phyloP scores from a whole-genome alignment of 2,113 vertebrate species.

The Gambusia affinis region DNA sequence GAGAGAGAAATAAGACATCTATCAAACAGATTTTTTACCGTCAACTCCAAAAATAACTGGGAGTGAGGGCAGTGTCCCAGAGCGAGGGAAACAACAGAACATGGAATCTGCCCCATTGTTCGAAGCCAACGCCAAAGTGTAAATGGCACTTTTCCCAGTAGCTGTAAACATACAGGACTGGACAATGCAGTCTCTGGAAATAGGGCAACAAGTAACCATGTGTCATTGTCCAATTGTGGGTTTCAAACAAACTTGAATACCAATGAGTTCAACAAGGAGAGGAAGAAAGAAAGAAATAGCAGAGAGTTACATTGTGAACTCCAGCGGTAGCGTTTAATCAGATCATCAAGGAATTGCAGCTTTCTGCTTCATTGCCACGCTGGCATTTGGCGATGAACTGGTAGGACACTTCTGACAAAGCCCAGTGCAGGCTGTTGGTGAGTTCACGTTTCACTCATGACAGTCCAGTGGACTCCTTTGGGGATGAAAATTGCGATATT shows the following conservation, averaged over 20 bases:
- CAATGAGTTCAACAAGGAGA: slow-evolving; percentile 46
- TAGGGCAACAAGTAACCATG: slow-evolving; percentile 51
- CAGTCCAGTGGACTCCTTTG: too few relatives aligned
- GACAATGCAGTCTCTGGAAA: slow-evolving; percentile 67
- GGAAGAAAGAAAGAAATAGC: slow-evolving; percentile 18
- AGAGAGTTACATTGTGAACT: slow-evolving; percentile 23
- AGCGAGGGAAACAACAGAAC: slow-evolving; percentile 70
- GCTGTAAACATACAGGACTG: slow-evolving; percentile 64
- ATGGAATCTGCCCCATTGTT: slow-evolving; percentile 79
- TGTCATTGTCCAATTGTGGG: slow-evolving; percentile 64
- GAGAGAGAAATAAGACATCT: slow-evolving; percentile 51
- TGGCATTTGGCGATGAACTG: slow-evolving; percentile 44
- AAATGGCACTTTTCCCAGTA: slow-evolving; percentile 74
- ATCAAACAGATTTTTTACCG: slow-evolving; percentile 54
- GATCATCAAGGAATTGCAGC: slow-evolving; percentile 41
- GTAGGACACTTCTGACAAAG: slow-evolving; percentile 17
- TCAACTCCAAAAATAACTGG: slow-evolving; percentile 64
- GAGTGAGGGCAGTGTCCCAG: slow-evolving; percentile 58
- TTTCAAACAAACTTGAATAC: slow-evolving; percentile 56
- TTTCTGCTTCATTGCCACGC: slow-evolving; percentile 26
- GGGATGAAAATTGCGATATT: too few relatives aligned
- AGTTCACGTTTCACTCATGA: not conserved
- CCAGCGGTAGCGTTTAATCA: slow-evolving; percentile 28
- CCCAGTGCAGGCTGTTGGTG: slow-evolving; percentile 9
- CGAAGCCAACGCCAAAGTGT: slow-evolving; percentile 61